A percentile compares a stretch with the other conserved stretches of the same genome.
Evolutionary conservation across 2,797 vertebrate species (phyloP).

Genomic region (Tiaroga cobitis): DNA sequence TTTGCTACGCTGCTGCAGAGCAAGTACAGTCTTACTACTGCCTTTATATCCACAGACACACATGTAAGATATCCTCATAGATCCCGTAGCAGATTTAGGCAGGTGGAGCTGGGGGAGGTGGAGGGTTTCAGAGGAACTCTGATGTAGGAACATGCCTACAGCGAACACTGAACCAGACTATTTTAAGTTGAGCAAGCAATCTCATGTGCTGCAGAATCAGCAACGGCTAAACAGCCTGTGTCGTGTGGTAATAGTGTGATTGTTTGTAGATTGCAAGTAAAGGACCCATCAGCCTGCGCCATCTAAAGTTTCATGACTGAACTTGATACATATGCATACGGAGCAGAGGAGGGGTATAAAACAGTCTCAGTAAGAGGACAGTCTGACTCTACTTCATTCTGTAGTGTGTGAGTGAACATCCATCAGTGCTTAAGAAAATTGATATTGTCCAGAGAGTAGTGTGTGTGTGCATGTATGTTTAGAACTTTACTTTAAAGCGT

Average conservation of each 20-base stretch:
- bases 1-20: too few relatives aligned
- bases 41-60: too few relatives aligned
- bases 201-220: not conserved
- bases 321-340: not conserved
- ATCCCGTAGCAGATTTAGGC: not conserved
- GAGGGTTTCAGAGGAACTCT: not conserved
- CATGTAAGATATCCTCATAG: not conserved
- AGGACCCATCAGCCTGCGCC: not conserved
- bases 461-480: not conserved
- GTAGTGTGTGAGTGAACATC: conserved; percentile 45
- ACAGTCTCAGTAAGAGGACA: not conserved
- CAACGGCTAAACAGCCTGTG: not conserved
- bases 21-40: too few relatives aligned
- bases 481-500: conserved; percentile 37
- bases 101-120: not conserved
- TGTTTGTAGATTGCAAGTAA: not conserved
- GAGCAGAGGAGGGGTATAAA: not conserved
- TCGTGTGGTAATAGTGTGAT: not conserved
- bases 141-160: not conserved
- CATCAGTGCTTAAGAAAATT: conserved; percentile 39
- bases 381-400: not conserved
- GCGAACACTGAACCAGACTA: not conserved
- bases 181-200: not conserved
- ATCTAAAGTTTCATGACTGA: not conserved
- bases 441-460: conserved; percentile 45